Evolutionary conservation across 92 coral and sea anemone species (phyloP), one percentile per base, ranked within the genome.

Genomic region (Chrysogorgia sp.): DNA sequence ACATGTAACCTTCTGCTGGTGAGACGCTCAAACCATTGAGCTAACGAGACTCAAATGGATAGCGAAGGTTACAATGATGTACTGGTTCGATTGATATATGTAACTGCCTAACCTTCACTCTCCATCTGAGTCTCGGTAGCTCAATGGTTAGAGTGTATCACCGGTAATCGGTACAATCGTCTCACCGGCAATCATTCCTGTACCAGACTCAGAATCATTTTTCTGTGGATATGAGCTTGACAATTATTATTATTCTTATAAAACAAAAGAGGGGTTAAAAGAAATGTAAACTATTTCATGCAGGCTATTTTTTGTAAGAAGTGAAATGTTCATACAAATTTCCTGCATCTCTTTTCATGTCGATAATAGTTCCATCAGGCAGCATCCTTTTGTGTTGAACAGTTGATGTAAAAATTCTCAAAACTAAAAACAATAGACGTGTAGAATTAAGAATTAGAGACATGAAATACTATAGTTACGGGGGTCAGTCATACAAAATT

Each of bases 321-420:
- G 8, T 28, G 34, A 70, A 41, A 19, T 30, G 9, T 30, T 55
- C 93, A 83, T 83, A 89, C 93, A 89, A 35, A 35, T 55, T 83
- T 22, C 58, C 79, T 1, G 91, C 76, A 43, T 91, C 87, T 33
- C 91, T 64, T 43, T 84, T 72, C 30, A 90, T 79, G n/a, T 60
- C 34, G 0, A 65, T 67, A 45, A 90, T 74, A 1, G 86, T 76
- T 23, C 98, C 98, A 57, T 94, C 98, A 35, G 80, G 88, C 24
- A 92, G 55, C 79, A 72, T 85, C 63, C 97, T 79, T 74, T 91
- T 94, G 72, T 91, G 98, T 47, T 91, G 97, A 26, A 86, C 92
- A 33, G 86, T 83, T 43, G 64, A 81, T 47, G 88, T 85, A 78
- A 94, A 94, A 58, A 94, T 76, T 62, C 90, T 88, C 49, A 91